phyloP scores from a whole-genome alignment of 2,797 vertebrate species.

The Mallotus villosus region DNA sequence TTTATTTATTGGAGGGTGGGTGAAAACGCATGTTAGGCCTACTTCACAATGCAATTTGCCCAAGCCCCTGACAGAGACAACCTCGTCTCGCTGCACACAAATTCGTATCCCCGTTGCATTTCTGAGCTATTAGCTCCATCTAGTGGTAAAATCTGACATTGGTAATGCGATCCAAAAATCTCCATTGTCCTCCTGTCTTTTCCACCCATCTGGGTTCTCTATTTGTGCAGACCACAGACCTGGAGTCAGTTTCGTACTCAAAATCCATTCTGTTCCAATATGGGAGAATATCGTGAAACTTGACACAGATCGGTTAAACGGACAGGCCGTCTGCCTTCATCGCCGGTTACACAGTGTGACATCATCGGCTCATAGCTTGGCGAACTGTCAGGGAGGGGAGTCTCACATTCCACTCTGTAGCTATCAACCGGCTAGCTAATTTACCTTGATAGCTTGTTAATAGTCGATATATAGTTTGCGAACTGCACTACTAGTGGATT shows the following conservation, averaged over 20 bases:
- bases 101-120: neutral
- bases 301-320: neutral
- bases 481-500: neutral
- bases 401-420: neutral
- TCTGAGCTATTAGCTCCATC: neutral
- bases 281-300: neutral
- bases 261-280: neutral
- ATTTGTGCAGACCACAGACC: neutral
- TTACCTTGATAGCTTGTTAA: too few relatives aligned
- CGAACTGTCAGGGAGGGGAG: neutral
- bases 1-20: too few relatives aligned
- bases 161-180: neutral
- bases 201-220: neutral
- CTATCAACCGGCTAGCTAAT: neutral
- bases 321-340: neutral
- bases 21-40: too few relatives aligned
- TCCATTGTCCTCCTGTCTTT: neutral
- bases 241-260: neutral
- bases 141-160: neutral
- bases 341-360: neutral
- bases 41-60: too few relatives aligned
- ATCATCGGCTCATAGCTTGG: constrained; percentile 1
- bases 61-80: too few relatives aligned
- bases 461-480: too few relatives aligned
- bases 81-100: too few relatives aligned